Conservation (phyloP, 2,888 invertebrate genomes). For the Pteria penguin region DNA sequence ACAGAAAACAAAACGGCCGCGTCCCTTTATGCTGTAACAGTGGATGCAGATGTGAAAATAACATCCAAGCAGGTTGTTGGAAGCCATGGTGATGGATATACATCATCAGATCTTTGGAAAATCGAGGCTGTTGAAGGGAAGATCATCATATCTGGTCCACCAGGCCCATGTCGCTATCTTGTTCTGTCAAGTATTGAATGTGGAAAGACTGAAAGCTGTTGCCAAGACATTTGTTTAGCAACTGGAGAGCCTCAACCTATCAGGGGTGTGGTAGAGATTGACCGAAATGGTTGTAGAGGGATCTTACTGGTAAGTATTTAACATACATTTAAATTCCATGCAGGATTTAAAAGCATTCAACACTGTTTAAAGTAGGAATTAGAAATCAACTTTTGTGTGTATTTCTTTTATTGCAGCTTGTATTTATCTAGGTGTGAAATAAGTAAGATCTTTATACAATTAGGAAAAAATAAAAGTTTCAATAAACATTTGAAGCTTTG, state of each 20-base stretch:
- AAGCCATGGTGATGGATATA: slow-evolving; percentile 46
- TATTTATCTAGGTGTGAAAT: no score
- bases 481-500: no score
- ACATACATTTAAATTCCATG: no score
- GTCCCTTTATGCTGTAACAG: slow-evolving; percentile 53
- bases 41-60: slow-evolving; percentile 32
- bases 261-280: slow-evolving; percentile 48
- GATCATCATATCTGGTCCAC: slow-evolving; percentile 58
- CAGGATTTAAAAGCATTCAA: no score
- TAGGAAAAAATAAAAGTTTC: no score
- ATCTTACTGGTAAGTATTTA: slow-evolving; percentile 47
- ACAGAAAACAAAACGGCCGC: slow-evolving; percentile 60
- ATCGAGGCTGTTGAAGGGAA: slow-evolving; percentile 49
- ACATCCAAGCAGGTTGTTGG: slow-evolving; percentile 42
- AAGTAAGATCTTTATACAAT: no score
- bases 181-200: slow-evolving; percentile 55
- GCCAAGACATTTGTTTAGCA: slow-evolving; percentile 52
- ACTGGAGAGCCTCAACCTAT: slow-evolving; percentile 52
- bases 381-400: neutral
- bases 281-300: slow-evolving; percentile 50
- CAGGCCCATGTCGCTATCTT: slow-evolving; percentile 65
- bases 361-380: no score
- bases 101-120: slow-evolving; percentile 58
- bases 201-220: slow-evolving; percentile 19
- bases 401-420: neutral